Percentiles rank a stretch among this genome's conserved stretches.
These are phyloP conservation scores for Galagoides demidoff DNA, from an alignment of 2,797 vertebrate species.

Conservation along the genomic window DNA sequence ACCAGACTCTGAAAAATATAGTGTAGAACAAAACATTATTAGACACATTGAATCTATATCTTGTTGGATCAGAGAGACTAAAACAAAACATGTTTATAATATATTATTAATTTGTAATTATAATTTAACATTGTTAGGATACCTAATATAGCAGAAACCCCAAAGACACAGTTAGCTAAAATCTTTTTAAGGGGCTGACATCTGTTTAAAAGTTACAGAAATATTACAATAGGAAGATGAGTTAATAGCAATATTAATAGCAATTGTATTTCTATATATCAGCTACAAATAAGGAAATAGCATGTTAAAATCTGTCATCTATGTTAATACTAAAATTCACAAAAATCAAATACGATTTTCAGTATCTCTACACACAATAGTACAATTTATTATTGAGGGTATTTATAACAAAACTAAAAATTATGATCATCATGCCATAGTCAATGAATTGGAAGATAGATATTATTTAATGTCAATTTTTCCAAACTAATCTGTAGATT, in stretches of 20 bases:
- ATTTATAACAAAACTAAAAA: neutral
- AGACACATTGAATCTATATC: neutral
- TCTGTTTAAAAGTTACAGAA: neutral
- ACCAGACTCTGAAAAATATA: neutral
- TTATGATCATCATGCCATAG: neutral
- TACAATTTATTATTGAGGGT: neutral
- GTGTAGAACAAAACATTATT: neutral
- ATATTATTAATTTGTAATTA: neutral
- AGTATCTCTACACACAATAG: neutral
- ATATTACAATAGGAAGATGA: neutral
- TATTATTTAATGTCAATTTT: neutral
- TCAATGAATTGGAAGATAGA: neutral
- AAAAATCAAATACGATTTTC: neutral
- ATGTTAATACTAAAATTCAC: neutral
- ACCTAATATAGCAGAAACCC: neutral
- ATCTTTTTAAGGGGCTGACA: neutral
- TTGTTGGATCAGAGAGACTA: neutral
- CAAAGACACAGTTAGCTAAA: neutral
- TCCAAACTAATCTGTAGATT: neutral
- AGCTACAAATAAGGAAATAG: neutral
- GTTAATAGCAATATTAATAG: neutral
- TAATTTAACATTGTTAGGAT: neutral
- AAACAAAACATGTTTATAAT: neutral
- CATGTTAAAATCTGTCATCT: neutral
- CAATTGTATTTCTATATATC: neutral